Conservation (phyloP, 1,140 invertebrate species). For the Acromyrmex charruanus region DNA sequence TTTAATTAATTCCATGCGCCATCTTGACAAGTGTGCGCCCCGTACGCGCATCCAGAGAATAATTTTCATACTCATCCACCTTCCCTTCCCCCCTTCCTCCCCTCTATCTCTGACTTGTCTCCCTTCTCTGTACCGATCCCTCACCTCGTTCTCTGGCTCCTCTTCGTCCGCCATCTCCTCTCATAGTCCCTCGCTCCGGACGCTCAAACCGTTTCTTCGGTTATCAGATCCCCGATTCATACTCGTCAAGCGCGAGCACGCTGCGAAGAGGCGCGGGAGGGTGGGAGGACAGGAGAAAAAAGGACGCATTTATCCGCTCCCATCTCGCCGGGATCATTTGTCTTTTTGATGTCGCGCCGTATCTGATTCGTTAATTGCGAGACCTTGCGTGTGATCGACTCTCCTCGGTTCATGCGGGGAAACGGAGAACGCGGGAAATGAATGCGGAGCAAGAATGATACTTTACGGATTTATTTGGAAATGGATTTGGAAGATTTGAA, state of each 20-base stretch:
- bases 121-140: constrained; percentile 37
- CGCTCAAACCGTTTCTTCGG: constrained; percentile 77
- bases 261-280: constrained; percentile 63
- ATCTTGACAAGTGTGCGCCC: constrained; percentile 83
- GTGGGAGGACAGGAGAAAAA: constrained; percentile 68
- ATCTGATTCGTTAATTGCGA: constrained; percentile 81
- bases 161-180: constrained; percentile 43
- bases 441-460: constrained; percentile 25
- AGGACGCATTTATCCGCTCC: constrained; percentile 74
- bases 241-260: constrained; percentile 76
- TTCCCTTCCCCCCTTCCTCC: constrained; percentile 55
- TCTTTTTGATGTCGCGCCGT: constrained; percentile 80
- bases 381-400: constrained; percentile 77
- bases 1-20: constrained; percentile 85
- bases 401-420: constrained; percentile 49
- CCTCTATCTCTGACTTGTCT: constrained; percentile 30
- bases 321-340: constrained; percentile 77
- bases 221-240: constrained; percentile 82
- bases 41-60: constrained; percentile 78
- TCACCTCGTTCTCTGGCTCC: constrained; percentile 35
- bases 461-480: constrained; percentile 12
- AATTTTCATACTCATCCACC: constrained; percentile 82
- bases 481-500: too few relatives aligned
- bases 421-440: constrained; percentile 35
- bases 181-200: constrained; percentile 61